These are phyloP conservation scores for Drosophila gunungcola DNA, from an alignment of 1,140 invertebrate genomes.

Conservation along the genomic window DNA sequence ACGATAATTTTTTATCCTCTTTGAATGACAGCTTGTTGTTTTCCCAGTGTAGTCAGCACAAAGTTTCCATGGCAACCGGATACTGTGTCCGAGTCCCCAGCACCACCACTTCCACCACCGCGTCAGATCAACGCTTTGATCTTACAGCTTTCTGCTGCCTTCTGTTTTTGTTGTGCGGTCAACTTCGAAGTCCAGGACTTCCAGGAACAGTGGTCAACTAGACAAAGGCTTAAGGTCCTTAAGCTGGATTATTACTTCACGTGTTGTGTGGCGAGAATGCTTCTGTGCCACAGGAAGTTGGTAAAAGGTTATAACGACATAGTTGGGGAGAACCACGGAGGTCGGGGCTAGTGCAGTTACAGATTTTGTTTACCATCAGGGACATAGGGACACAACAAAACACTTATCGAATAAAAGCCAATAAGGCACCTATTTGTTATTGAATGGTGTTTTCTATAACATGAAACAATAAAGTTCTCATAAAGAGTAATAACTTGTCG, in stretches of 20 bases:
- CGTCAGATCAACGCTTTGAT: constrained; percentile 51
- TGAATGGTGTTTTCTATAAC: not conserved
- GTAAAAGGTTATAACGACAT: constrained; percentile 29
- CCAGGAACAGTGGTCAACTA: constrained; percentile 28
- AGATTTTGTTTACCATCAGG: constrained; percentile 6
- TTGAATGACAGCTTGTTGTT: not conserved
- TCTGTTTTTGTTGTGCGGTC: constrained; percentile 45
- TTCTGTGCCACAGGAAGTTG: constrained; percentile 21
- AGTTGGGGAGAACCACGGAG: constrained; percentile 12
- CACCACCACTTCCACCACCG: constrained; percentile 6
- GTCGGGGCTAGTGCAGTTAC: not conserved
- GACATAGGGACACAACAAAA: constrained; percentile 11
- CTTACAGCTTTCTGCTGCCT: constrained; percentile 22
- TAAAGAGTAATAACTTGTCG: not conserved
- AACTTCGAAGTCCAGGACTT: constrained; percentile 10
- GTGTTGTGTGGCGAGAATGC: constrained; percentile 37
- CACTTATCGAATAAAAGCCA: constrained; percentile 16
- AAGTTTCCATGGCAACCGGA: constrained; percentile 42
- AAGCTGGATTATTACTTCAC: constrained; percentile 58
- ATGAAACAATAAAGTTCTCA: not conserved
- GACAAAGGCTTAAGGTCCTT: constrained; percentile 53
- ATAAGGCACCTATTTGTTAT: not conserved
- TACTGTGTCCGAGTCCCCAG: constrained; percentile 14
- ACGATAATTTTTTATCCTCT: too few species aligned
- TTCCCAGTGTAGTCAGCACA: constrained; percentile 5